A percentile compares a stretch with the other conserved stretches of the same genome.
These are phyloP conservation scores for Polia nebulosa DNA, from an alignment of 2,888 invertebrate genomes.

Conservation along the genomic window DNA sequence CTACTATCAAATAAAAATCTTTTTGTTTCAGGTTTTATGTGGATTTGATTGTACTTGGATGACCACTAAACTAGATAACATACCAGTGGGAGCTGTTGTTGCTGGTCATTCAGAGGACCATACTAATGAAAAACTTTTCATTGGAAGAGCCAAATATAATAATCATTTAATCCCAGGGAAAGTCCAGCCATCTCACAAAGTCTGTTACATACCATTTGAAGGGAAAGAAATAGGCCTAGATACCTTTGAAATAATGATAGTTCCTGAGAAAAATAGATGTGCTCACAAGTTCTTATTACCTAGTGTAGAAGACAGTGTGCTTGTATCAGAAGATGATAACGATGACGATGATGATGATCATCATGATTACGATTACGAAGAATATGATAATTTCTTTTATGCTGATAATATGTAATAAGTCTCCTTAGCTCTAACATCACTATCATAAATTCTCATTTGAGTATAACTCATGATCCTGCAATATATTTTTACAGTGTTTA, in stretches of 20 bases:
- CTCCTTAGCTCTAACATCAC: neutral
- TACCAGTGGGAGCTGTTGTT: slow-evolving; percentile 93
- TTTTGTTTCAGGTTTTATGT: slow-evolving; percentile 77
- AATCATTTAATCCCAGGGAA: slow-evolving; percentile 96
- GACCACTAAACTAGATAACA: slow-evolving; percentile 87
- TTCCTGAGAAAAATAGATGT: slow-evolving; percentile 64
- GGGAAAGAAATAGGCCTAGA: slow-evolving; percentile 70
- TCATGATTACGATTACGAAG: slow-evolving; percentile 48
- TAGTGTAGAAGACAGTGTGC: slow-evolving; percentile 34
- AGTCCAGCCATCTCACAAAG: slow-evolving; percentile 92
- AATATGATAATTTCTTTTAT: slow-evolving; percentile 43
- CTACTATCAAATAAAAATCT: neutral
- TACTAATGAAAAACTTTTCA: slow-evolving; percentile 88
- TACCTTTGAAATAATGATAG: slow-evolving; percentile 75
- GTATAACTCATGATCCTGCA: neutral
- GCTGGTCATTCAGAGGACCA: slow-evolving; percentile 90
- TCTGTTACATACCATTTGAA: slow-evolving; percentile 93
- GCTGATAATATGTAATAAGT: slow-evolving; percentile 27
- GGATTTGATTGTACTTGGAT: slow-evolving; percentile 89
- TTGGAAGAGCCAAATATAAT: slow-evolving; percentile 93
- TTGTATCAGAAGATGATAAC: slow-evolving; percentile 52
- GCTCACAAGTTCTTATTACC: slow-evolving; percentile 56
- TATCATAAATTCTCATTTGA: neutral
- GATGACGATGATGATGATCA: slow-evolving; percentile 48
- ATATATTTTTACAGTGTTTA: neutral